Base-by-base conservation (phyloP, 1,140 invertebrate species). In the Chrysoperla carnea region DNA sequence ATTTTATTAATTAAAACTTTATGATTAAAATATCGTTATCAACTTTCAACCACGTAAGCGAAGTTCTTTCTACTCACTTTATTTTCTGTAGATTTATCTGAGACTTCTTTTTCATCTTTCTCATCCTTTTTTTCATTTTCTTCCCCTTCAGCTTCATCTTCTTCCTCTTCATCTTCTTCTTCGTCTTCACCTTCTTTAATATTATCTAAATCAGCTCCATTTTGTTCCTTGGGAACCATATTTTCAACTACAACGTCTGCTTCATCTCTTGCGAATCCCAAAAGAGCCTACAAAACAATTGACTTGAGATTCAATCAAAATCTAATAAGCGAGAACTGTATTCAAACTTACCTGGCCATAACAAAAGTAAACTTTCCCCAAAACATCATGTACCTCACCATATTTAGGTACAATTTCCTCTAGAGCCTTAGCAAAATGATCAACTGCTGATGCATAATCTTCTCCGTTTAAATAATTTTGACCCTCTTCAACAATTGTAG, bases 301-400 rank as follows among this genome's bases (percentile, higher is more conserved):
- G 11, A 31, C 6, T 31, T 31, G 2, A 33, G 8, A 4, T 33
- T 33, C n/a, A 33, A 11, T 4, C 8, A 33, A 33, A 33, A 33
- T 33, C 31, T 11, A 12, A 6, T 9, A 4, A 11, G 6, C 4
- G n/a, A 11, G 4, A 4, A 2, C 31, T 11, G 2, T 11, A 33
- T 12, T 9, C 4, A 12, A 4, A 33, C 31, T 11, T 11, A 33
- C 31, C 31, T 33, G 31, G 31, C 55, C 57, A 35, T 59, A 59
- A 31, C 52, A 51, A 2, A 85, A 75, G 60, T 91, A 91, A 8
- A 81, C 78, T 39, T 90, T 86, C 9, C 74, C 87, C 58, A 59
- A 37, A 8, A 81, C 81, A 55, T 90, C 78, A 48, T 79, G 72
- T 1, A 75, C 76, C 40, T 88, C 82, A 2, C 86, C 85, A 63